phyloP scores from a whole-genome alignment of 2,797 vertebrate species.

The Columba guinea region DNA sequence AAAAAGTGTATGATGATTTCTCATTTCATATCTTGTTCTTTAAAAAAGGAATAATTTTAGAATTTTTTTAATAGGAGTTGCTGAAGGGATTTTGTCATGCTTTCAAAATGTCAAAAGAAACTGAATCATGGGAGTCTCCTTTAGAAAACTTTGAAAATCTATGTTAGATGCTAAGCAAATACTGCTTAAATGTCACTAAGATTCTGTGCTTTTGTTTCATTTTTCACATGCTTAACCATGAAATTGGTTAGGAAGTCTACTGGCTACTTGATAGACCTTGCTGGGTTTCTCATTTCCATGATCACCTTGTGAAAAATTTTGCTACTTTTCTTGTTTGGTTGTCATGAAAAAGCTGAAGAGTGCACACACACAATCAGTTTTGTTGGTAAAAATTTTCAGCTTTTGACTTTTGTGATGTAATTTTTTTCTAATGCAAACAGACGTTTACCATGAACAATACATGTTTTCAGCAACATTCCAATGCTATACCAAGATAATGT shows the following conservation, averaged over 20 bases:
- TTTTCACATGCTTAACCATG: not conserved
- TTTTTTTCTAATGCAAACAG: not conserved
- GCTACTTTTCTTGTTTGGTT: accelerated
- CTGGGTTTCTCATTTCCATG: not conserved
- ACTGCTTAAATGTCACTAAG: not conserved
- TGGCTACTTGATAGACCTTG: not conserved
- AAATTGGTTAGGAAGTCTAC: not conserved
- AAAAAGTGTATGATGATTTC: not conserved
- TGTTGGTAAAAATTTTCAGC: not conserved
- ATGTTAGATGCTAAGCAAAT: not conserved
- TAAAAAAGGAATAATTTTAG: not conserved
- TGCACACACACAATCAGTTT: not conserved
- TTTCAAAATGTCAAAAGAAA: not conserved
- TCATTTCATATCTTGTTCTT: not conserved
- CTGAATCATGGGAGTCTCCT: not conserved
- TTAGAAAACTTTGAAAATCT: not conserved
- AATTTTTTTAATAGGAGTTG: not conserved
- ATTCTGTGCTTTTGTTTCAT: not conserved
- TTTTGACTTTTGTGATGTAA: not conserved
- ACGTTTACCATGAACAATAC: not conserved
- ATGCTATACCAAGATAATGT: not conserved
- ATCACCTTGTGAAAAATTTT: not conserved
- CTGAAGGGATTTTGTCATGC: not conserved
- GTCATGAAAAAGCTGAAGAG: not conserved
- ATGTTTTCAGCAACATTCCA: not conserved